A percentile compares a stretch with the other conserved stretches of the same genome.
Evolutionary conservation across 2,113 vertebrate genomes (phyloP).

Genomic region (Heloderma charlesbogerti): DNA sequence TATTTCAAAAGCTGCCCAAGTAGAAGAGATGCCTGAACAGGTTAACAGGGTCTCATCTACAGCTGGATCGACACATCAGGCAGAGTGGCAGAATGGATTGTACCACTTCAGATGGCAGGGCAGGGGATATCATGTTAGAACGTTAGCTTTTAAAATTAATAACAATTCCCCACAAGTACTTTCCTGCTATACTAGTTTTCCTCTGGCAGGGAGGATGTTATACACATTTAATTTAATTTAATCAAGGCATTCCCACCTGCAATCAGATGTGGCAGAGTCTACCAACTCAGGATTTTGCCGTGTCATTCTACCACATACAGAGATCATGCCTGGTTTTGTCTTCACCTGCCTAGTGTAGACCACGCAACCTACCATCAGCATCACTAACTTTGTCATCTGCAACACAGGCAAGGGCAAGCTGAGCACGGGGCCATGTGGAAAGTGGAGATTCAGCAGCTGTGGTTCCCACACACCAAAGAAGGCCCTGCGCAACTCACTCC

Average conservation of each 20-base stretch:
- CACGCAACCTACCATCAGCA: no score
- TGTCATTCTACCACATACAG: not conserved
- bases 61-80: not conserved
- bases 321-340: not conserved
- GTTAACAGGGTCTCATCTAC: not conserved
- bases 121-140: not conserved
- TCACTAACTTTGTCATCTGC: not conserved
- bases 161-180: not conserved
- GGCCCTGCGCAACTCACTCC: not conserved
- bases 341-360: not conserved
- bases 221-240: not conserved
- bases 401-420: not conserved
- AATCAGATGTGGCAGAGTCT: not conserved
- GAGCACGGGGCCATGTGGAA: not conserved
- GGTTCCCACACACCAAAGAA: not conserved
- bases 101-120: not conserved
- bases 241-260: not conserved
- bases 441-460: not conserved
- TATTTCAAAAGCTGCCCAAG: not conserved
- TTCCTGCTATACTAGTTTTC: not conserved
- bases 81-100: not conserved
- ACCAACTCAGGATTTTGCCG: not conserved
- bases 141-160: not conserved
- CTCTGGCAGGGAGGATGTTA: not conserved
- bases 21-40: not conserved